phyloP scores from a whole-genome alignment of 2,888 invertebrate species.

The Drosophila hamatofila region DNA sequence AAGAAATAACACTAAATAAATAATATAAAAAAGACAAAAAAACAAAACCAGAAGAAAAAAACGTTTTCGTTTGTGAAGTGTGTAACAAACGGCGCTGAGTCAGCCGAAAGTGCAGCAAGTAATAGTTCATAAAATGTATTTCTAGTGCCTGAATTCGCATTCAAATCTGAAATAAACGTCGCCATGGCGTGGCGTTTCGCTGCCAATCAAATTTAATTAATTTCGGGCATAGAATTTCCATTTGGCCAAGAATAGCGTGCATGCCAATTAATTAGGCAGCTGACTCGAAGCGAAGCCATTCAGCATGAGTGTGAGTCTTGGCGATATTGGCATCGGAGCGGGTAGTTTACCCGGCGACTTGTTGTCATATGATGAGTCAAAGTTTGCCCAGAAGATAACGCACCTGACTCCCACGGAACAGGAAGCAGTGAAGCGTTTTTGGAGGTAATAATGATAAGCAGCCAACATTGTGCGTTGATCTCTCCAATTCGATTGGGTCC shows the following conservation, averaged over 20 bases:
- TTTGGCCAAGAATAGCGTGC: constrained; percentile 44
- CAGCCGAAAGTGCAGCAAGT: constrained; percentile 38
- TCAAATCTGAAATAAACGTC: constrained; percentile 21
- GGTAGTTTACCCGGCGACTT: constrained; percentile 37
- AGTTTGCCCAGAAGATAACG: constrained; percentile 76
- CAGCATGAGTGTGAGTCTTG: constrained; percentile 56
- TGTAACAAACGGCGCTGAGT: constrained; percentile 38
- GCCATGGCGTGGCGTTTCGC: constrained; percentile 42
- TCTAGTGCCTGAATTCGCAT: constrained; percentile 17
- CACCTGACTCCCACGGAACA: constrained; percentile 80
- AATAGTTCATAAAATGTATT: constrained; percentile 14
- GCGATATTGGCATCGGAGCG: constrained; percentile 23
- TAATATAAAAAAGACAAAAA: constrained; percentile 27
- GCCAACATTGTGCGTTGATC: constrained; percentile 18
- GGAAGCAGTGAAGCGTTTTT: constrained; percentile 82
- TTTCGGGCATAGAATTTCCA: constrained; percentile 50
- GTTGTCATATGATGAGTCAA: constrained; percentile 69
- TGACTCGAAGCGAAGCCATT: constrained; percentile 39
- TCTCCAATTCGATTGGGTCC: background rate
- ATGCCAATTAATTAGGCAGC: constrained; percentile 53
- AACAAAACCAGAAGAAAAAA: constrained; percentile 4
- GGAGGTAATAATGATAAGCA: constrained; percentile 76
- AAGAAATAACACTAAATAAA: constrained; percentile 36
- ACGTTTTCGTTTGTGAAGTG: constrained; percentile 27
- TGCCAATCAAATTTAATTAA: constrained; percentile 62